Conservation (phyloP, 2,113 vertebrate species). For the Stigmatopora nigra region DNA sequence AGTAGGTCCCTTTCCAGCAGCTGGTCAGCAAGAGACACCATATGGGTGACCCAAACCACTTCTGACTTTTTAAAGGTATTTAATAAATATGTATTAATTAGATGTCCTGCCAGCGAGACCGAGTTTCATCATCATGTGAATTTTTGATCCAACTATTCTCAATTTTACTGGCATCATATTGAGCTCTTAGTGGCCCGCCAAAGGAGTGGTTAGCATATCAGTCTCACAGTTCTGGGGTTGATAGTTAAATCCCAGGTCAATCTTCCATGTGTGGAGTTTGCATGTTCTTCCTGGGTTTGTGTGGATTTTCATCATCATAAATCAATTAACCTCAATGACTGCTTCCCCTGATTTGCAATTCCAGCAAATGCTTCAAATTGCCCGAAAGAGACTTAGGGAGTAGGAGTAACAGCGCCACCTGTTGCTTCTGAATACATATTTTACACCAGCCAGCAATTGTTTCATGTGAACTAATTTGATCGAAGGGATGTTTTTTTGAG, state of each 20-base stretch:
- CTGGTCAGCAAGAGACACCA: not conserved
- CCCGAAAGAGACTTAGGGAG: not conserved
- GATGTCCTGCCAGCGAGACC: too few relatives aligned
- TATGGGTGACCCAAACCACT: not conserved
- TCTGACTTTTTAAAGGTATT: not conserved
- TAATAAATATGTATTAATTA: not conserved
- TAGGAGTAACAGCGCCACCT: constrained; percentile 1
- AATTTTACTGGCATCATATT: too few relatives aligned
- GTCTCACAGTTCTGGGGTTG: too few relatives aligned
- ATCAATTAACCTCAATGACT: not conserved
- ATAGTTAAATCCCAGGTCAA: too few relatives aligned
- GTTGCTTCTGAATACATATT: not conserved
- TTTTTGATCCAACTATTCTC: too few relatives aligned
- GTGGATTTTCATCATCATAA: not conserved
- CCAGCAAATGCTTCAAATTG: not conserved
- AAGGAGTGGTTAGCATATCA: too few relatives aligned
- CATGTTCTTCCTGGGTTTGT: too few relatives aligned
- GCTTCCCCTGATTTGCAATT: not conserved
- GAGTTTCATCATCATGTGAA: too few relatives aligned
- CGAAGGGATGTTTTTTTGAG: not conserved
- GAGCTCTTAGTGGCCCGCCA: too few relatives aligned
- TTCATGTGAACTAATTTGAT: constrained; percentile 7
- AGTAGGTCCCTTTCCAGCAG: not conserved
- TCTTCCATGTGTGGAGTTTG: too few relatives aligned
- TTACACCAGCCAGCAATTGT: not conserved